Conservation (phyloP, 2,888 invertebrate species). For the Carabus problematicus region DNA sequence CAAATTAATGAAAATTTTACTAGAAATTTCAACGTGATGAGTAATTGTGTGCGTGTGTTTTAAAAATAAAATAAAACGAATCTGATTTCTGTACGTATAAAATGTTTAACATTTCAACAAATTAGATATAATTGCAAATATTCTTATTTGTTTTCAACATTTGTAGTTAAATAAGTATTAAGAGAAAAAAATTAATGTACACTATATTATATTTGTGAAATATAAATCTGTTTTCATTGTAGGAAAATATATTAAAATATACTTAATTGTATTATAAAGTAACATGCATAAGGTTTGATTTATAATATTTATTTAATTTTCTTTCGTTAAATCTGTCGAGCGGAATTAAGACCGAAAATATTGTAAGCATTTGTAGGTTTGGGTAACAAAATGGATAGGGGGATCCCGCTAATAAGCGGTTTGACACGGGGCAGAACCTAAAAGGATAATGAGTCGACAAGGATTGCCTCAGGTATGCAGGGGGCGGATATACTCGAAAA, state of each 20-base stretch:
- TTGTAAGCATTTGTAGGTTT: background rate
- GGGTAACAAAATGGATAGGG: background rate
- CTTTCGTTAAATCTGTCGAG: background rate
- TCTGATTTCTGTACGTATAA: too few species aligned
- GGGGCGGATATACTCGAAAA: slow-evolving; percentile 28
- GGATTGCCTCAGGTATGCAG: slow-evolving; percentile 27
- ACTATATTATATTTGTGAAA: too few species aligned
- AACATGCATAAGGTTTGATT: too few species aligned
- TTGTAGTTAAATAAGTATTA: background rate
- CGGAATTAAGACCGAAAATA: background rate
- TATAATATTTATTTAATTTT: too few species aligned
- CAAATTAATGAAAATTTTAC: slow-evolving; percentile 11
- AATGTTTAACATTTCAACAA: background rate
- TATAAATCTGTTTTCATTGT: too few species aligned
- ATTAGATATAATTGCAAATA: background rate
- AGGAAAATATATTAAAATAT: too few species aligned
- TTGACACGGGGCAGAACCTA: slow-evolving; percentile 39
- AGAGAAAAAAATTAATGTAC: too few species aligned
- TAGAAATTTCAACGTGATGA: background rate
- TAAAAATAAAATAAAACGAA: too few species aligned
- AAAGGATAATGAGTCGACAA: slow-evolving; percentile 24
- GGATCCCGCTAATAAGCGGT: slow-evolving; percentile 35
- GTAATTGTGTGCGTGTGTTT: background rate
- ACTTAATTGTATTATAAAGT: too few species aligned
- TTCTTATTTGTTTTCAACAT: too few species aligned